Conservation (phyloP, 1,140 invertebrate genomes). For the Trinorchestia longiramus region DNA sequence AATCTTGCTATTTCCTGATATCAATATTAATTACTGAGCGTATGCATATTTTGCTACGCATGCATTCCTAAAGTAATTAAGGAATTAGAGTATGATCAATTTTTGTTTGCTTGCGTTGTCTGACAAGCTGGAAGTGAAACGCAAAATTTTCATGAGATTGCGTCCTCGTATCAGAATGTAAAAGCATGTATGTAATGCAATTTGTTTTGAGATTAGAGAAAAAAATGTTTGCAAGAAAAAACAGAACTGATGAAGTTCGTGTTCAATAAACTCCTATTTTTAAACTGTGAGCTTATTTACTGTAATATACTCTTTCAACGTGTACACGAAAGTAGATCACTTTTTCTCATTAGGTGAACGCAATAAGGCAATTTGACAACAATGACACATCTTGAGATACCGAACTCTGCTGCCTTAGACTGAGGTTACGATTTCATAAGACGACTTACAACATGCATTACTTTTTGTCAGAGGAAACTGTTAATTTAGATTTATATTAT, state of each 20-base stretch:
- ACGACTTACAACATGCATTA: background rate
- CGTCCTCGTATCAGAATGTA: background rate
- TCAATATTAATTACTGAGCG: background rate
- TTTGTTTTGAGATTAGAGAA: background rate
- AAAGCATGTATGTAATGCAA: background rate
- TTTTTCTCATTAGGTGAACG: background rate
- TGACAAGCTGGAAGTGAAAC: background rate
- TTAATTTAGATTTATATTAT: background rate
- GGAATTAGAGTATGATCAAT: background rate
- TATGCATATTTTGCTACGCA: background rate
- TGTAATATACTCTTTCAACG: no score
- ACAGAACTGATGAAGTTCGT: no score
- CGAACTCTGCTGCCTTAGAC: background rate
- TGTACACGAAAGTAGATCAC: background rate
- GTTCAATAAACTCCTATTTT: no score
- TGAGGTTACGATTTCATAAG: background rate
- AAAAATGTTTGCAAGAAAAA: background rate
- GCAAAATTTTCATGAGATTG: background rate
- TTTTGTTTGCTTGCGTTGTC: background rate
- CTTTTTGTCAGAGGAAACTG: background rate
- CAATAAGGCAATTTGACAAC: background rate
- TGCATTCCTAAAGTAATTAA: background rate
- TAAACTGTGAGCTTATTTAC: no score
- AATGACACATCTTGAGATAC: background rate
- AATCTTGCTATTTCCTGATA: background rate